A percentile compares a stretch with the other conserved stretches of the same genome.
Evolutionary conservation across 2,113 vertebrate genomes (phyloP).

Genomic region (Myotis yumanensis): DNA sequence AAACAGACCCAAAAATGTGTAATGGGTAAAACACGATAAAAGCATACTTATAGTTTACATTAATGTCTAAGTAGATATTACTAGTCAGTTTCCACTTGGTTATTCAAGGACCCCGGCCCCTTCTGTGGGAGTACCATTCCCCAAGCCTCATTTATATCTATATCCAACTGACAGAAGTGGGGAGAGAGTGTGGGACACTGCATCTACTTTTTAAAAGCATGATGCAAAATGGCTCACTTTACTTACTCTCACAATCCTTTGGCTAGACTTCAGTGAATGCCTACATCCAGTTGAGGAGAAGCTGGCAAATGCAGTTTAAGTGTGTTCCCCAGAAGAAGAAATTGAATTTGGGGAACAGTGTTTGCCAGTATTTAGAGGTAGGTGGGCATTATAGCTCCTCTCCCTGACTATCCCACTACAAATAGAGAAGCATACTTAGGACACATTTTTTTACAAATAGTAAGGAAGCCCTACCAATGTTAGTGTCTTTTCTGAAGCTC

Average conservation of each 20-base stretch:
- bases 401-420: not conserved
- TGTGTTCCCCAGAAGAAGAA: not conserved
- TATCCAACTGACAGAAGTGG: not conserved
- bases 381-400: not conserved
- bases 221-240: no score
- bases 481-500: not conserved
- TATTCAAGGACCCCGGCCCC: not conserved
- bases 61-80: not conserved
- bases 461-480: not conserved
- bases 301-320: not conserved
- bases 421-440: not conserved
- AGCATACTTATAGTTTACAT: not conserved
- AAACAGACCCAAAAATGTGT: not conserved
- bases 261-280: not conserved
- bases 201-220: not conserved
- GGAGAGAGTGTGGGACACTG: not conserved
- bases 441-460: not conserved
- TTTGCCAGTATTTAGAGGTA: not conserved
- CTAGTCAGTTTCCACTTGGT: not conserved
- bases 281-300: not conserved
- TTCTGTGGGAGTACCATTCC: rapidly evolving
- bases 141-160: not conserved
- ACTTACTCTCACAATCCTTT: not conserved
- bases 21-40: not conserved
- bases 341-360: not conserved